Base-by-base conservation (phyloP, 2,113 vertebrate genomes). In the Andinoacara biseriatus region DNA sequence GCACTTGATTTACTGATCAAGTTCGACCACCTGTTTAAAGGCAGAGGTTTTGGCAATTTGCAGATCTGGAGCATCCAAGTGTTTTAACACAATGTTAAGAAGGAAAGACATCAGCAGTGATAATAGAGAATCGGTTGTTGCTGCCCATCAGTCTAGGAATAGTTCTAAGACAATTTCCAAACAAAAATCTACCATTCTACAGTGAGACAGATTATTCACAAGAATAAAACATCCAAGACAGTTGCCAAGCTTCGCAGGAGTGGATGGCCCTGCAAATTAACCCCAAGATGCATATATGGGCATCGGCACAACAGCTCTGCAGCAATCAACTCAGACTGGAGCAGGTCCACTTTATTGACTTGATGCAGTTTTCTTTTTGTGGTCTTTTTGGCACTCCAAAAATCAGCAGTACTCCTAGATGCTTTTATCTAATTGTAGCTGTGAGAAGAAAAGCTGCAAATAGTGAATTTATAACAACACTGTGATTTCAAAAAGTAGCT, bases 321-420 rank as follows among this genome's bases (percentile, higher is more conserved):
- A 62, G 87, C 38, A 63, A n/a, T 88, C 81, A 78, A 65, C 29
- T 78, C 81, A 17, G 74, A 67, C 69, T 62, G 1, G 20, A 59
- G 33, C 46, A 76, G 43, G 35, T 29, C 74, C 57, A 74, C 31
- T 80, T 82, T 35, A 86, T 52, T 63, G 56, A 77, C 79, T 78
- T 81, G 76, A 59, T 38, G 33, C 26, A 80, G 49, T 43, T 87
- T 81, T 60, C 49, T 61, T 78, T 82, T 74, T 82, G 22, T 62
- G 57, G 17, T 43, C 20, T 38, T 31, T 57, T 54, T 31, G 33
- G 18, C 33, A 26, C 46, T 78, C 57, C 57, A 56, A 62, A 80
- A 78, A 72, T 40, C 63, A 74, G n/a, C 43, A 61, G 57, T 76
- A 43, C 57, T 22, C 61, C 46, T 1, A 57, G 14, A 10, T 17